Percentiles rank a stretch among this genome's conserved stretches.
Conservation (phyloP, 2,888 invertebrate species). For the Adelphocoris suturalis region DNA sequence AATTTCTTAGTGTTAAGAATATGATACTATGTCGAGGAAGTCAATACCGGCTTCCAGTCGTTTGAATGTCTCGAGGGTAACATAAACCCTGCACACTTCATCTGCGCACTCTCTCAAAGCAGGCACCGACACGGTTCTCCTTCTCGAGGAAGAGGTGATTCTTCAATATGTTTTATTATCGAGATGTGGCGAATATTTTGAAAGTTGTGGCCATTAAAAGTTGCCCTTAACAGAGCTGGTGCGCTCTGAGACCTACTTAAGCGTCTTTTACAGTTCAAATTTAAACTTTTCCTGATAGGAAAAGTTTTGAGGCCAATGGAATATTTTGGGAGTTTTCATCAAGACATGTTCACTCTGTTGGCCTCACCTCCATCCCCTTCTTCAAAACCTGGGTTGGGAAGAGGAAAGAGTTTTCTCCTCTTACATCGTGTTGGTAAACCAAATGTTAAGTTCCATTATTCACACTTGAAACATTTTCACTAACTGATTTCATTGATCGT, state of each 20-base stretch:
- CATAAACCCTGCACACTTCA: neutral
- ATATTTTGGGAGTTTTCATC: slow-evolving; percentile 3
- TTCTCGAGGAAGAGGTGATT: neutral
- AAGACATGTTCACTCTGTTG: neutral
- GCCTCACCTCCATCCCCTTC: neutral
- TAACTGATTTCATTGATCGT: too few species aligned
- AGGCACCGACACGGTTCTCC: neutral
- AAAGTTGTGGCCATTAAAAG: slow-evolving; percentile 26
- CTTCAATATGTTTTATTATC: slow-evolving; percentile 31
- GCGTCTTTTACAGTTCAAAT: slow-evolving; percentile 35
- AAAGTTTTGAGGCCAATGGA: neutral
- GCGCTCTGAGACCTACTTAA: slow-evolving; percentile 16
- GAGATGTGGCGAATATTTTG: neutral
- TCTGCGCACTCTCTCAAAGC: neutral
- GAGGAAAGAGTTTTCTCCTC: too few species aligned
- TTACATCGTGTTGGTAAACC: too few species aligned
- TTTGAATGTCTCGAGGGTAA: neutral
- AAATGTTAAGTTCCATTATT: too few species aligned
- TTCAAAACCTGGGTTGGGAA: too few species aligned
- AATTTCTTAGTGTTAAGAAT: neutral
- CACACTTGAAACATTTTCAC: too few species aligned
- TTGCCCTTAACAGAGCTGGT: neutral
- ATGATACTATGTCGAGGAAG: neutral
- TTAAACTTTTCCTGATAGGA: slow-evolving; percentile 26
- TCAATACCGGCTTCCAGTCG: neutral